These are phyloP conservation scores for Drosophila kohkoa DNA, from an alignment of 1,140 invertebrate genomes.

Conservation along the genomic window DNA sequence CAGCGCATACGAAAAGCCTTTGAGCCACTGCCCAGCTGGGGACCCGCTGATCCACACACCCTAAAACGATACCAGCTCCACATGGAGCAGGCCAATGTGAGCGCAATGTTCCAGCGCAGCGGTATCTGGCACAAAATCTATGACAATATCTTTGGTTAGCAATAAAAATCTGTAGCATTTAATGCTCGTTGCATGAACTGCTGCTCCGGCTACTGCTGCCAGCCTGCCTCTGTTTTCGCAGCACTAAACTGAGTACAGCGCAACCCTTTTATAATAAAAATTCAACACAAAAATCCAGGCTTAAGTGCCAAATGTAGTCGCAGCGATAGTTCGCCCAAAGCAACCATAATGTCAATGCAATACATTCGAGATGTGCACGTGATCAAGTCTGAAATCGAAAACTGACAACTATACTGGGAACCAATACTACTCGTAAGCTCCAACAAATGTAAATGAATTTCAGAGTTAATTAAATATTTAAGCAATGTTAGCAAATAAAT, in stretches of 20 bases:
- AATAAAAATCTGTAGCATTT: slow-evolving; percentile 72
- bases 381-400: slow-evolving; percentile 2
- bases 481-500: neutral
- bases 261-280: slow-evolving; percentile 77
- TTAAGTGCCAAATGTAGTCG: slow-evolving; percentile 76
- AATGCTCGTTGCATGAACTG: slow-evolving; percentile 60
- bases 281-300: slow-evolving; percentile 57
- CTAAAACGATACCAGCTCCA: slow-evolving; percentile 73
- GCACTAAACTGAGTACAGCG: slow-evolving; percentile 21
- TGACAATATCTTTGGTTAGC: slow-evolving; percentile 84
- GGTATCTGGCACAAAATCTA: slow-evolving; percentile 79
- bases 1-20: slow-evolving; percentile 85
- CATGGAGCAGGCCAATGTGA: slow-evolving; percentile 57
- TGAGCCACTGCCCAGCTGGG: slow-evolving; percentile 86
- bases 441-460: neutral
- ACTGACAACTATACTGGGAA: neutral
- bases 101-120: slow-evolving; percentile 65
- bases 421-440: neutral
- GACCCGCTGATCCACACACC: slow-evolving; percentile 84
- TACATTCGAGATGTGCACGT: slow-evolving; percentile 45
- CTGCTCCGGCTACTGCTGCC: neutral
- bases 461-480: slow-evolving; percentile 2
- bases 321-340: slow-evolving; percentile 45
- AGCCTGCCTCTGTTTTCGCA: neutral
- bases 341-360: slow-evolving; percentile 40